These are phyloP conservation scores for Rhizomys pruinosus DNA, from an alignment of 2,113 vertebrate genomes.

Conservation along the genomic window DNA sequence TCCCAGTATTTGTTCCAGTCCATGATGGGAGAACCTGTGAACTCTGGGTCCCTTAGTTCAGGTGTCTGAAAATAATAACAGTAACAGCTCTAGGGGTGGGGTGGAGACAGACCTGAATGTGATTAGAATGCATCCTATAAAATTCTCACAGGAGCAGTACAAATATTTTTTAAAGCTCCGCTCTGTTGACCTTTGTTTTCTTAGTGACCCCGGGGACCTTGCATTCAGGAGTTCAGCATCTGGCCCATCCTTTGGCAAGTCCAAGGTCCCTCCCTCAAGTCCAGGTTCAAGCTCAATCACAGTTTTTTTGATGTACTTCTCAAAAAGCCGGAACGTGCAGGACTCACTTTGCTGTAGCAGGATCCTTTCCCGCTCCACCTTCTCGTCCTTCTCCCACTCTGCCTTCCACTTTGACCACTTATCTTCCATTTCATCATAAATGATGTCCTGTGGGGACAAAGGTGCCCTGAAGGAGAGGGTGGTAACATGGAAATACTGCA, in stretches of 20 bases:
- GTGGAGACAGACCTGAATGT: not conserved
- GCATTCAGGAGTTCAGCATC: not conserved
- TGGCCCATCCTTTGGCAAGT: not conserved
- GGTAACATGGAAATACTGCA: not conserved
- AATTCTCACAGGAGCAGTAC: too few relatives aligned
- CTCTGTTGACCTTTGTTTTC: not conserved
- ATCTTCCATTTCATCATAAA: slow-evolving; percentile 84
- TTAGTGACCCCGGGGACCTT: not conserved
- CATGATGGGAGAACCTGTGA: not conserved
- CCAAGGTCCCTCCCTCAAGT: not conserved
- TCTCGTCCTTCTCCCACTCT: slow-evolving; percentile 81
- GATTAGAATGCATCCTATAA: too few relatives aligned
- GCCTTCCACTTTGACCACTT: slow-evolving; percentile 80
- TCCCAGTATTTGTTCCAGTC: not conserved
- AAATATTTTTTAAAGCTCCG: not conserved
- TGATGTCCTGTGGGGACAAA: slow-evolving; percentile 75
- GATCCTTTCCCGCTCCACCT: slow-evolving; percentile 78
- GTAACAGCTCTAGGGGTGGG: too few relatives aligned
- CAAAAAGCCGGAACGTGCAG: not conserved
- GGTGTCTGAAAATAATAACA: not conserved
- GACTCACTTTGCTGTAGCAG: slow-evolving; percentile 83
- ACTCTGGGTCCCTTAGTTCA: not conserved
- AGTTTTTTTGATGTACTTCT: not conserved
- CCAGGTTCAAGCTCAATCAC: not conserved
- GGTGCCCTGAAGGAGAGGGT: not conserved